These are phyloP conservation scores for Callocephalon fimbriatum DNA, from an alignment of 2,113 vertebrate species.

Conservation along the genomic window DNA sequence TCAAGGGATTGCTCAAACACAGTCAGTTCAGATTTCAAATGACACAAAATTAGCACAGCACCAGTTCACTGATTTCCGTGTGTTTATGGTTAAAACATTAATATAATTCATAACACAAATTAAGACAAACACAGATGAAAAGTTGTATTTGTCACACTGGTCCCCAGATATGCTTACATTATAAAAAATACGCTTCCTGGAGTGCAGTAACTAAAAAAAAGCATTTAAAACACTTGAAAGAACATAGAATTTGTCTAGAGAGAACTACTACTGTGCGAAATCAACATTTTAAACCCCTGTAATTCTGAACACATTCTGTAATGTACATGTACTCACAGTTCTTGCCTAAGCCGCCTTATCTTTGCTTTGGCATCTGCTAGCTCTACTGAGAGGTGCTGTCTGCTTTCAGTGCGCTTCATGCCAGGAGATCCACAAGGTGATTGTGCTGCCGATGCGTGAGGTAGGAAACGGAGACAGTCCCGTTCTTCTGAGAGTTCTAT, in stretches of 20 bases:
- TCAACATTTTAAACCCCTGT: not conserved
- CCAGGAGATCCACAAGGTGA: slow-evolving; percentile 92
- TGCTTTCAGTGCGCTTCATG: slow-evolving; percentile 94
- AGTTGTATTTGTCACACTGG: not conserved
- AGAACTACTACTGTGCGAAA: not conserved
- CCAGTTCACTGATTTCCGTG: not conserved
- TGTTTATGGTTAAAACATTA: not conserved
- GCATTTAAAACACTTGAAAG: not conserved
- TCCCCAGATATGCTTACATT: not conserved
- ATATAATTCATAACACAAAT: not conserved
- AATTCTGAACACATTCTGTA: not conserved
- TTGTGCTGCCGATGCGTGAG: slow-evolving; percentile 81
- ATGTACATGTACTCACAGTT: slow-evolving; percentile 87
- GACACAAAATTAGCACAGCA: not conserved
- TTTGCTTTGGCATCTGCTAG: slow-evolving; percentile 96
- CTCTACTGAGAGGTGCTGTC: slow-evolving; percentile 96
- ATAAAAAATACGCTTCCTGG: not conserved
- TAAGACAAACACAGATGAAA: not conserved
- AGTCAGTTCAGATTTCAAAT: not conserved
- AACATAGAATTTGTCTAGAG: accelerated
- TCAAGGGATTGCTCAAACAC: not conserved
- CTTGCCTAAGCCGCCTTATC: slow-evolving; percentile 93
- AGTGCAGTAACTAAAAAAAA: not conserved
- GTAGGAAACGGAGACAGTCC: slow-evolving; percentile 90
- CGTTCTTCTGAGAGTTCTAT: slow-evolving; percentile 94